These are phyloP conservation scores for Stenchaetothrips biformis DNA, from an alignment of 2,888 invertebrate genomes.

Conservation along the genomic window DNA sequence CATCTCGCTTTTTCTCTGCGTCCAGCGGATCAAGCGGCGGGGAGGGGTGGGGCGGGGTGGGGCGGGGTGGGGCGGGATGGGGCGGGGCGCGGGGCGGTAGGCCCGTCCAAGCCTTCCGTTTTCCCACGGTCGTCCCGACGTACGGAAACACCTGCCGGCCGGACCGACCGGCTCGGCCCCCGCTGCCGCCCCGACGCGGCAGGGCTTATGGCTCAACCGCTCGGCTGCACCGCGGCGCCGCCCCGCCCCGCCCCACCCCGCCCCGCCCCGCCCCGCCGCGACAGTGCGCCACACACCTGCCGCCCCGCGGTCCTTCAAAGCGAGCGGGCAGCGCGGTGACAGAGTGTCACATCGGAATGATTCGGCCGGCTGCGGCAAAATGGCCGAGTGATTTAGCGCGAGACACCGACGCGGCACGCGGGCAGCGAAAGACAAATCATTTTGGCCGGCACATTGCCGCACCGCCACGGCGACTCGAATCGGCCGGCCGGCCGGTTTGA, in stretches of 20 bases:
- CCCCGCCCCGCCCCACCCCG: not conserved
- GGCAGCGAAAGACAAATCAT: too few relatives aligned
- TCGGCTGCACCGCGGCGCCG: not conserved
- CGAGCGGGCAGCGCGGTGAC: too few relatives aligned
- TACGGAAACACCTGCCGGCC: slow-evolving; percentile 9
- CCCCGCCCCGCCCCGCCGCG: not conserved
- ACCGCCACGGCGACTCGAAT: not conserved
- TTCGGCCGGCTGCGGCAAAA: too few relatives aligned
- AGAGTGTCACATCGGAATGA: too few relatives aligned
- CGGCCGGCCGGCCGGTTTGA: not conserved
- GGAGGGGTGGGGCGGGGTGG: not conserved
- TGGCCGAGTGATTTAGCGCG: too few relatives aligned
- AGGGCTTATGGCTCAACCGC: too few relatives aligned
- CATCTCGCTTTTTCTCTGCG: too few relatives aligned
- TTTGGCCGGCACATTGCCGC: not conserved
- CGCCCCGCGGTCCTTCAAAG: not conserved
- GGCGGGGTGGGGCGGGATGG: not conserved
- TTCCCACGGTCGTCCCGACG: slow-evolving; percentile 8
- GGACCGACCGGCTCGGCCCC: not conserved
- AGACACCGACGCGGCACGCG: too few relatives aligned
- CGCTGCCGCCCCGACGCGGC: not conserved
- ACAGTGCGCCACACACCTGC: not conserved
- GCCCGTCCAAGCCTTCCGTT: slow-evolving; percentile 8
- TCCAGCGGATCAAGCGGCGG: not conserved
- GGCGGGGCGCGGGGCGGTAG: not conserved